Conservation (phyloP, 2,888 invertebrate species). For the Drosophila cognata region DNA sequence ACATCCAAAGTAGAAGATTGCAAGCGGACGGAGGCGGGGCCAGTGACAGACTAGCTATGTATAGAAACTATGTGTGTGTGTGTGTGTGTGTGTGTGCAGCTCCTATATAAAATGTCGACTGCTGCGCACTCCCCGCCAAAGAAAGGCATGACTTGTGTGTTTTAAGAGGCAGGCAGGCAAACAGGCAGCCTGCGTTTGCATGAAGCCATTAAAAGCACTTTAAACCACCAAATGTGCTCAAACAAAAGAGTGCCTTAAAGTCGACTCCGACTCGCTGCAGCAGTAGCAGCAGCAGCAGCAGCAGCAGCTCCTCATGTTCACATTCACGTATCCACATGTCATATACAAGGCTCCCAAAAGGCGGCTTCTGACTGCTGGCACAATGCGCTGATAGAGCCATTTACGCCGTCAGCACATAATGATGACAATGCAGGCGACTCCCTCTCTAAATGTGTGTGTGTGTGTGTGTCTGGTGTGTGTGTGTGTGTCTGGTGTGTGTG, state of each 20-base stretch:
- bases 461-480: not conserved
- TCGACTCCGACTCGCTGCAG: slow-evolving; percentile 26
- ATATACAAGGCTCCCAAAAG: slow-evolving; percentile 50
- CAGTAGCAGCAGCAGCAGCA: slow-evolving; percentile 12
- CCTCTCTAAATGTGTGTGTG: not conserved
- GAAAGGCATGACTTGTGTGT: slow-evolving; percentile 62
- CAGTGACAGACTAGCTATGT: slow-evolving; percentile 60
- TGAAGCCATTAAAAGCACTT: slow-evolving; percentile 76
- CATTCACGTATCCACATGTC: slow-evolving; percentile 54
- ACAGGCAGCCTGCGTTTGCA: slow-evolving; percentile 34
- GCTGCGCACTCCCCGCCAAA: not conserved
- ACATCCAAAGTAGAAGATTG: slow-evolving; percentile 36
- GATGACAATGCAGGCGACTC: slow-evolving; percentile 64
- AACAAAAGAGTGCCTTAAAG: slow-evolving; percentile 64
- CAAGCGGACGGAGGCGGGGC: slow-evolving; percentile 37
- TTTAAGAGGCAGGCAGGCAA: slow-evolving; percentile 14
- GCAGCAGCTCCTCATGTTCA: slow-evolving; percentile 10
- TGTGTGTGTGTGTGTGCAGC: slow-evolving; percentile 1
- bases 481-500: slow-evolving; percentile 14
- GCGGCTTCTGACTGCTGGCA: slow-evolving; percentile 37
- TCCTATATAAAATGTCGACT: slow-evolving; percentile 29
- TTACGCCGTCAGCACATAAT: slow-evolving; percentile 80
- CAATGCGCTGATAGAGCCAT: slow-evolving; percentile 78
- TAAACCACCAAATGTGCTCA: slow-evolving; percentile 49
- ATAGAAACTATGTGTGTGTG: slow-evolving; percentile 27